Conservation (phyloP, 2,797 vertebrate genomes). For the Siniperca obscura region DNA sequence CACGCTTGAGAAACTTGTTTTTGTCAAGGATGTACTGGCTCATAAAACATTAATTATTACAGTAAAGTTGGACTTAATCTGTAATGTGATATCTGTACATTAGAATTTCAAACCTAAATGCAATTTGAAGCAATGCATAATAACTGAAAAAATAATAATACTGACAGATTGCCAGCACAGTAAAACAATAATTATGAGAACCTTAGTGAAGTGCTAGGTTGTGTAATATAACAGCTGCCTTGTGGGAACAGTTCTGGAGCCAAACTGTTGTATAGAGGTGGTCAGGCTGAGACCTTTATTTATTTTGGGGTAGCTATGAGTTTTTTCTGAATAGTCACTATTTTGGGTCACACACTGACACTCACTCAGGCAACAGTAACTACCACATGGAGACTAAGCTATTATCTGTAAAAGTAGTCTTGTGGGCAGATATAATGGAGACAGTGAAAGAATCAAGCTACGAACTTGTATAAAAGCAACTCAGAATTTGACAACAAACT, state of each 20-base stretch:
- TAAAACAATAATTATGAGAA: background rate
- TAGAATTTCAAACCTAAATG: background rate
- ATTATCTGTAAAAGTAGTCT: background rate
- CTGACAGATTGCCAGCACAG: background rate
- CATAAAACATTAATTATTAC: background rate
- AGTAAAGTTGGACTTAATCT: background rate
- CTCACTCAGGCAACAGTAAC: slow-evolving; percentile 7
- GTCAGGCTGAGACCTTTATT: background rate
- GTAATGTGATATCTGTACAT: background rate
- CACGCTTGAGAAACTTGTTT: background rate
- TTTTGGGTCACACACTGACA: background rate
- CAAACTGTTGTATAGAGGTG: background rate
- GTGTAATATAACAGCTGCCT: background rate
- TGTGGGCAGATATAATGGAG: background rate
- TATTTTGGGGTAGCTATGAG: background rate
- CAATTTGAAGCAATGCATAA: background rate
- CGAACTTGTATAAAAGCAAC: background rate
- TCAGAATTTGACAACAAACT: background rate
- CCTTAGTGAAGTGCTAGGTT: background rate
- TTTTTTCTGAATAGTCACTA: background rate
- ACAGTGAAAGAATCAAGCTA: background rate
- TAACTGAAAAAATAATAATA: background rate
- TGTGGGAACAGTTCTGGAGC: background rate
- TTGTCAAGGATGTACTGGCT: background rate
- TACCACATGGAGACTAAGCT: background rate